phyloP scores from a whole-genome alignment of 2,797 vertebrate species.

The Notolepis coatsorum region DNA sequence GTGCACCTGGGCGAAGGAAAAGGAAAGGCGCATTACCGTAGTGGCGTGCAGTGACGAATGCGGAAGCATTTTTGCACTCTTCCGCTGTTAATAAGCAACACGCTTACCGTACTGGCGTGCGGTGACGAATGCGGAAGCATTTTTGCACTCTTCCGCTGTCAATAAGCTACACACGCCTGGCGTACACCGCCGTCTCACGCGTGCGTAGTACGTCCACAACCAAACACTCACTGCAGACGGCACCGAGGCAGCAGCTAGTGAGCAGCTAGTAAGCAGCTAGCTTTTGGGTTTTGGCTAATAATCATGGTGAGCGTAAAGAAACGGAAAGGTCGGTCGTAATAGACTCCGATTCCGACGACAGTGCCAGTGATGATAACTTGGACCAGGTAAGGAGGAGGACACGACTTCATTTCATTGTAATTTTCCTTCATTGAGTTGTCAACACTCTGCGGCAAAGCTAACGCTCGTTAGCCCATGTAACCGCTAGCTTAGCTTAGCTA shows the following conservation, averaged over 20 bases:
- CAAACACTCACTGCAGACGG: conserved; percentile 15
- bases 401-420: not conserved
- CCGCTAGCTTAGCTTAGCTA: not conserved
- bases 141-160: too few relatives aligned
- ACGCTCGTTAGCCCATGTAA: not conserved
- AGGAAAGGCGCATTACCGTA: too few relatives aligned
- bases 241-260: not conserved
- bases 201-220: conserved; percentile 21
- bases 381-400: conserved; percentile 88
- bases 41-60: too few relatives aligned
- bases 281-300: conserved; percentile 51
- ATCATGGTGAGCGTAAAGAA: conserved; percentile 86
- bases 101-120: too few relatives aligned
- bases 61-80: too few relatives aligned
- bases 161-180: too few relatives aligned
- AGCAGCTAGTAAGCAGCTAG: conserved; percentile 14
- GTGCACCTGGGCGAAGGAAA: too few relatives aligned
- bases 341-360: conserved; percentile 90
- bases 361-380: conserved; percentile 90
- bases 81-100: too few relatives aligned
- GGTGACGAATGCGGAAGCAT: too few relatives aligned
- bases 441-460: not conserved
- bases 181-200: conserved; percentile 43
- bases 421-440: not conserved
- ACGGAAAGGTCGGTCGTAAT: conserved; percentile 91